Conservation (phyloP, 2,888 invertebrate species). For the Atethmia centrago region DNA sequence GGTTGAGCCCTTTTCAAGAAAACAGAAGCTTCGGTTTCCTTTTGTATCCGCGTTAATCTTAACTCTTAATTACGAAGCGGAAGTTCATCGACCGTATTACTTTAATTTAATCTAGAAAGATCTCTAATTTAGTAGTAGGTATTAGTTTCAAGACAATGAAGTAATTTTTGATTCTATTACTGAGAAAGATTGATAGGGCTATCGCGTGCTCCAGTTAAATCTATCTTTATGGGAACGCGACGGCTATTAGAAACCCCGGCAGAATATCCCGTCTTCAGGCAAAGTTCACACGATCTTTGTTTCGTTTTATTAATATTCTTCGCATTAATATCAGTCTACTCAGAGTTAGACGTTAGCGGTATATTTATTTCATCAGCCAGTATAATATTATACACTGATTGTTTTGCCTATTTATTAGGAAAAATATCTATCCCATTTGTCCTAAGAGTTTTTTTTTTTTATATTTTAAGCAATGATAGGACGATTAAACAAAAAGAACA, state of each 20-base stretch:
- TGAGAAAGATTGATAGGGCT: constrained; percentile 80
- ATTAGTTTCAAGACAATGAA: constrained; percentile 72
- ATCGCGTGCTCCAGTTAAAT: constrained; percentile 84
- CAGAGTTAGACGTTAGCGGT: constrained; percentile 45
- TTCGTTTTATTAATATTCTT: constrained; percentile 74
- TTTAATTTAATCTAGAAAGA: constrained; percentile 66
- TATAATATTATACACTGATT: background rate
- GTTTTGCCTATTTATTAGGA: background rate
- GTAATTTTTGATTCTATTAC: constrained; percentile 75
- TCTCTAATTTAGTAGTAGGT: constrained; percentile 45
- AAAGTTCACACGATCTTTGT: constrained; percentile 78
- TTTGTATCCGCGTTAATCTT: constrained; percentile 34
- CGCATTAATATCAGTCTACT: constrained; percentile 74
- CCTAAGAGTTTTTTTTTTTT: background rate
- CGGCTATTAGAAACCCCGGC: constrained; percentile 71
- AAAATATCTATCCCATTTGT: background rate
- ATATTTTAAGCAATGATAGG: background rate
- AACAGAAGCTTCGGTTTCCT: constrained; percentile 48
- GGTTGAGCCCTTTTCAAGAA: constrained; percentile 29
- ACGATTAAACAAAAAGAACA: background rate
- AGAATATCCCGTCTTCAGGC: constrained; percentile 63
- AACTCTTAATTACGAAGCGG: constrained; percentile 39
- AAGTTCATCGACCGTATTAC: constrained; percentile 69
- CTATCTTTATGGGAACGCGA: constrained; percentile 79
- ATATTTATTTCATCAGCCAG: constrained; percentile 32